Conservation (phyloP, 2,797 vertebrate genomes). For the Nothura maculosa region DNA sequence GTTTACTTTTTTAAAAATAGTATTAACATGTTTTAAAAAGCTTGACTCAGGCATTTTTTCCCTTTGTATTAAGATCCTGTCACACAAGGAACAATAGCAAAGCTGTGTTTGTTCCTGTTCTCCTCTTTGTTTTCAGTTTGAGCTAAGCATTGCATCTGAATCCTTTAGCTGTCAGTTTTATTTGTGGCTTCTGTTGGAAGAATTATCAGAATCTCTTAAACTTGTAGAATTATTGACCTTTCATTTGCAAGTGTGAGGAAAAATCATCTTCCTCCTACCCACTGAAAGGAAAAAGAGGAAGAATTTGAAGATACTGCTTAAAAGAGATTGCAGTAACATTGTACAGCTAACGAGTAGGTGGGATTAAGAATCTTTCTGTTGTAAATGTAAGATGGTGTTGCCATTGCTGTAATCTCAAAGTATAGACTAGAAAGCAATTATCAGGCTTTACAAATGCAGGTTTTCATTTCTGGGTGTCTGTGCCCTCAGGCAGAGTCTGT, state of each 20-base stretch:
- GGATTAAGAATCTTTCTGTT: neutral
- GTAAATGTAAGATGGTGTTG: neutral
- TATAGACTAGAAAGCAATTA: constrained; percentile 5
- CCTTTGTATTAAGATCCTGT: neutral
- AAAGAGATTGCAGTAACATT: neutral
- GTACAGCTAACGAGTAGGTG: neutral
- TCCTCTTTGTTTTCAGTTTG: neutral
- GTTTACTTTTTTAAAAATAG: neutral
- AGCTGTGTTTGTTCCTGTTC: neutral
- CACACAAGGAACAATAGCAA: neutral
- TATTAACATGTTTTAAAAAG: neutral
- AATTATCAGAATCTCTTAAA: neutral
- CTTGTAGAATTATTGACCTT: neutral
- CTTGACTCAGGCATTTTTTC: neutral
- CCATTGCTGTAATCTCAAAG: neutral
- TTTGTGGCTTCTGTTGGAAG: neutral
- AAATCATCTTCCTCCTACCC: neutral
- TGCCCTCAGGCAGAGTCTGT: neutral
- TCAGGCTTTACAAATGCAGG: neutral
- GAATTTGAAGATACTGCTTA: neutral
- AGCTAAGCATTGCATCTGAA: neutral
- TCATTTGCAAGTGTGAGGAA: neutral
- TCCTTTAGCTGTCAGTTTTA: neutral
- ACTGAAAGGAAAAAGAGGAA: neutral
- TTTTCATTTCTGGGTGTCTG: neutral